Evolutionary conservation across 2,797 vertebrate genomes (phyloP), one percentile per base, ranked within the genome.

Genomic region (Linurgus olivaceus): DNA sequence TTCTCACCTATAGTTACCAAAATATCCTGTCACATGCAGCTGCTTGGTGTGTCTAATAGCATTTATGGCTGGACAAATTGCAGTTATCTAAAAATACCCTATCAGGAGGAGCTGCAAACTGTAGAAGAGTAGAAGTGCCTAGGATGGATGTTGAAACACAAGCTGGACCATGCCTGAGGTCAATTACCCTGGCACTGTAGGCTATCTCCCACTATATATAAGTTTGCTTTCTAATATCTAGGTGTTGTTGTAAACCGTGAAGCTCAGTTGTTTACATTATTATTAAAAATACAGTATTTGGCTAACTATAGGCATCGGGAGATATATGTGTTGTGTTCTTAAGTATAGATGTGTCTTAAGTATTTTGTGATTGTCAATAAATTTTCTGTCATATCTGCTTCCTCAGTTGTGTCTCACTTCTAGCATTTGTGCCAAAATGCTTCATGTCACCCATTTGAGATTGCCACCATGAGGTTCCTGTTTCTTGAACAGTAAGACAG

Each of bases 1-100:
- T 73, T 78, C 73, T 54, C 2, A 3, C 40, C 57, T 18, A 1
- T 16, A 37, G 71, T 76, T 78, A 77, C 51, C 48, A 71, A 77
- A 63, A 67, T 80, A 74, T 8, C 57, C 82, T 59, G 68, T 68
- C 63, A 48, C 54, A 6, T 1, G 11, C 13, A 28, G 25, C 47
- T 2, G 6, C 23, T 50, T 61, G 0, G 0, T 75, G 65, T 33
- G 29, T n/a, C 47, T 31, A 7, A 52, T 31, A 67, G 45, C 57
- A 48, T 59, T 67, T 59, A n/a, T 33, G 72, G 63, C 72, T 76
- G 65, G 52, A 50, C 44, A 78, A 76, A 79, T 63, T 31, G 33
- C 40, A 77, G 3, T 77, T 50, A 35, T 15, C 68, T 88, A 67
- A 70, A 95, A 88, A 67, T 42, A 57, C 25, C 33, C 40, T 48